Percentiles rank a stretch among this genome's conserved stretches.
phyloP scores from a whole-genome alignment of 2,797 vertebrate species.

The Petrocephalus schoutedeni region DNA sequence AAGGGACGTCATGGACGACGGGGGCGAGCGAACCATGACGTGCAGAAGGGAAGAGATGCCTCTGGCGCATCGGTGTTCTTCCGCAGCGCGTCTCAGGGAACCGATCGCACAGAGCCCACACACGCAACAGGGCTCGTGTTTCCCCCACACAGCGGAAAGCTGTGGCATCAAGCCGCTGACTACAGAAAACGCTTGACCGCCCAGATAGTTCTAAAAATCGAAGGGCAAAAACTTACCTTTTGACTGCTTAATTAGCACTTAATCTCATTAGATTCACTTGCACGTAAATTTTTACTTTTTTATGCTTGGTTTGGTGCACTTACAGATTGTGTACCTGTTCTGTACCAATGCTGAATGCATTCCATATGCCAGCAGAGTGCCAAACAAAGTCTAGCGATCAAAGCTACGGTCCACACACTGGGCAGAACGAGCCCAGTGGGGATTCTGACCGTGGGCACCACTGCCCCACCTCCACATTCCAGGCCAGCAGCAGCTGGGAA shows the following conservation, averaged over 20 bases:
- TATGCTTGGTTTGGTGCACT: neutral
- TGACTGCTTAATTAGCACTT: neutral
- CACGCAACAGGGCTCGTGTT: neutral
- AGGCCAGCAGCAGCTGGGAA: neutral
- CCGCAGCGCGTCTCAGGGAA: constrained; percentile 49
- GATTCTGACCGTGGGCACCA: neutral
- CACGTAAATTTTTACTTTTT: neutral
- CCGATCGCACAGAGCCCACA: neutral
- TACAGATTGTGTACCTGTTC: neutral
- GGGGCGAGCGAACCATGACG: neutral
- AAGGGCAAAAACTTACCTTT: neutral
- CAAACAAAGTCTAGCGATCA: neutral
- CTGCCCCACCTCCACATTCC: neutral
- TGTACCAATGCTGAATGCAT: neutral
- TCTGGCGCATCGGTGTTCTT: constrained; percentile 3
- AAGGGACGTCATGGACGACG: neutral
- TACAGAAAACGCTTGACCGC: neutral
- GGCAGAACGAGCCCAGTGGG: neutral
- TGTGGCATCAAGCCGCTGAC: neutral
- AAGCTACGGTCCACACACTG: neutral
- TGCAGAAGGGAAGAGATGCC: neutral
- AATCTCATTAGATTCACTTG: neutral
- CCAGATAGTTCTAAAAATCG: neutral
- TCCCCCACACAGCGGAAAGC: neutral
- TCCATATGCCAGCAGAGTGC: neutral